Evolutionary conservation across 2,888 invertebrate species (phyloP), one percentile per base, ranked within the genome.

Genomic region (Scotopteryx bipunctaria): DNA sequence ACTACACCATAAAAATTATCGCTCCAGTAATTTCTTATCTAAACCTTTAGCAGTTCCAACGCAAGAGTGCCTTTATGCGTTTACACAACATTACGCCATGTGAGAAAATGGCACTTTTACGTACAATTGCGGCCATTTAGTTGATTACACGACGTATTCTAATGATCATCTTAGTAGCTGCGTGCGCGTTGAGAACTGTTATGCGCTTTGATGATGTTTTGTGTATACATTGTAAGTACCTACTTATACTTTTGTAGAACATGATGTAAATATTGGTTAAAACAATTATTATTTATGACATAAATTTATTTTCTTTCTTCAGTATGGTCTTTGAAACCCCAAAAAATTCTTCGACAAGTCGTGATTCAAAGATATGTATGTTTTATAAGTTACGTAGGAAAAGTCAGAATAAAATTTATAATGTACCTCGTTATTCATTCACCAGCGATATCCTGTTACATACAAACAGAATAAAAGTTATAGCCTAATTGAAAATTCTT

Each of bases 51-150:
- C 42, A 42, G 14, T 42, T 42, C 31, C 42, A 38, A 40, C 25
- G 37, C 33, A 38, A 17, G 19, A 53, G 47, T 43, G 36, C 36
- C 54, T 72, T 71, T 72, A 72, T 66, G 67, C 57, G 66, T 68
- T 68, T 72, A 69, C 72, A 73, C 57, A 67, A 71, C 71, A 73
- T 73, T 73, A 71, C 59, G 49, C 61, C 61, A 66, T 57, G 59
- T 73, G 64, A 65, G 67, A 63, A 73, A 73, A 71, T 63, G 63
- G 63, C 55, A 67, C 64, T 67, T 66, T 68, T 66, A 63, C 56
- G 64, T 58, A 59, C 66, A 66, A 69, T 70, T 58, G 66, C 61
- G 62, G 61, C 69, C 64, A 64, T 73, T 74, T 59, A 57, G 58
- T 63, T 72, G 73, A 74, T 74, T 66, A 53, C 61, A 62, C 60